Evolutionary conservation across 2,888 invertebrate genomes (phyloP), one percentile per base, ranked within the genome.

Genomic region (Deroplatys truncata): DNA sequence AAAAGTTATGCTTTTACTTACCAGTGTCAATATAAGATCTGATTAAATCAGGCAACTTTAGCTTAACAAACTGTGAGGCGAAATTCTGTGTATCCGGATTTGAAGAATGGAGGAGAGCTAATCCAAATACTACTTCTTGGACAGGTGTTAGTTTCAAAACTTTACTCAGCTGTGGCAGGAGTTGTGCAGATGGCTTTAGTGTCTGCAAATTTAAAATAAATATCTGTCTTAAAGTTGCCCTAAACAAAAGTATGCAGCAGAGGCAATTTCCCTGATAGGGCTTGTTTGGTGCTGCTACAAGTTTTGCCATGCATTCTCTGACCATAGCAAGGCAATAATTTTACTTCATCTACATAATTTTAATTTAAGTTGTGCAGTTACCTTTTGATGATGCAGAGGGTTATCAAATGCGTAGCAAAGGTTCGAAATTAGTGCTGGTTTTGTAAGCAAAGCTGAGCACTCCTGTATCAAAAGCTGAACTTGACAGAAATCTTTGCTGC

Each of bases 41-140:
- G 88, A 98, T 96, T 91, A 99, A 95, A 92, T 97, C 97, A 90
- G 98, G 97, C 91, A 99, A 95, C 93, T 97, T 96, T 93, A 96
- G 96, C 93, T 96, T 96, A 90, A 98, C 95, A 93, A 98, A 97
- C 92, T 96, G 96, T 92, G 96, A 95, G 49, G 98, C 97, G 92
- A 96, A 94, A 91, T 94, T 94, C 91, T 96, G 95, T 90, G 97
- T 95, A 92, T 98, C 98, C 86, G 95, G 93, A 93, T 96, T 97
- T 85, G 96, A 95, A 28, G 98, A 98, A 93, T 97, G 96, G 92
- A 97, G 96, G 91, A 98, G 94, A 91, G 98, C 97, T 92, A 99
- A 95, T 90, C 98, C 97, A 94, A 98, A 96, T 88, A 97, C 97
- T 92, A 98, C 97, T 95, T 99, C 98, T 94, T 98, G 98, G 86